Evolutionary conservation across 2,113 vertebrate species (phyloP).

Genomic region (Dasypus novemcinctus): DNA sequence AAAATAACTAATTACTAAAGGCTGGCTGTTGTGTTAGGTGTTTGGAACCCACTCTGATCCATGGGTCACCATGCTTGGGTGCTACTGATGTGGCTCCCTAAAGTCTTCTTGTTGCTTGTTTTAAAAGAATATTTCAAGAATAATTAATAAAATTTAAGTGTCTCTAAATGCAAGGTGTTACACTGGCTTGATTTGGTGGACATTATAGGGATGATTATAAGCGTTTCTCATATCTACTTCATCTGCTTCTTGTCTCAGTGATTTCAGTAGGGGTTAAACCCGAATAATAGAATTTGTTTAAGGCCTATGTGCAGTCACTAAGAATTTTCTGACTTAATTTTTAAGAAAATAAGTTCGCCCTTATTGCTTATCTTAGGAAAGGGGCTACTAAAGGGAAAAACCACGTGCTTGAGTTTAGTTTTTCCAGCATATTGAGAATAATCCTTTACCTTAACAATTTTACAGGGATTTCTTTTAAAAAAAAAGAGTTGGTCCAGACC

Average conservation of each 20-base stretch:
- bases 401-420: background rate
- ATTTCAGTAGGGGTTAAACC: background rate
- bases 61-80: background rate
- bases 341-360: background rate
- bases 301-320: background rate
- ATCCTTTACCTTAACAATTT: background rate
- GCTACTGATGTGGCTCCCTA: background rate
- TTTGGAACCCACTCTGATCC: background rate
- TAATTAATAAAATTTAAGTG: background rate
- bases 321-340: background rate
- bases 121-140: too few species aligned
- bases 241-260: background rate
- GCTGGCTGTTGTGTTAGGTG: rapidly evolving
- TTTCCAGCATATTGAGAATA: background rate
- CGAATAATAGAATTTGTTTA: background rate
- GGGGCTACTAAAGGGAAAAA: background rate
- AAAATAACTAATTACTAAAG: background rate
- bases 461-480: background rate
- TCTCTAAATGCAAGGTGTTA: background rate
- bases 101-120: background rate
- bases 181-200: background rate
- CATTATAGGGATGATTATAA: background rate
- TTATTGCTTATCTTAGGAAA: background rate
- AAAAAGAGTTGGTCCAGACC: background rate
- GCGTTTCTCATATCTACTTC: background rate